phyloP scores from a whole-genome alignment of 2,888 invertebrate species.

The Scaptomyza cyrtandrae region DNA sequence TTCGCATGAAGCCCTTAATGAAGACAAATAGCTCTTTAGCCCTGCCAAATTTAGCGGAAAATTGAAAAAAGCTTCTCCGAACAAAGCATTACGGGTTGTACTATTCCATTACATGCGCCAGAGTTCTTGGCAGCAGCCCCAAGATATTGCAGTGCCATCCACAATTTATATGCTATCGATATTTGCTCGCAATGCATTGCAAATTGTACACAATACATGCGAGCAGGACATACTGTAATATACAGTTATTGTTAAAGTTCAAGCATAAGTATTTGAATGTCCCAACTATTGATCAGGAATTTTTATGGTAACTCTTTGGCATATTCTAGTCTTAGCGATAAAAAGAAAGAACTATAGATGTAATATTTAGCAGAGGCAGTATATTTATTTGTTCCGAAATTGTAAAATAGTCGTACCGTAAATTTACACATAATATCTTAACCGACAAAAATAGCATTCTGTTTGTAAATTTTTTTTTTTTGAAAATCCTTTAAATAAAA shows the following conservation, averaged over 20 bases:
- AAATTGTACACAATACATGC: slow-evolving; percentile 31
- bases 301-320: slow-evolving; percentile 1
- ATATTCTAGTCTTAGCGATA: no score
- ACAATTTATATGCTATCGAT: slow-evolving; percentile 72
- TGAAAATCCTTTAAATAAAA: neutral
- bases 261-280: slow-evolving; percentile 8
- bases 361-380: neutral
- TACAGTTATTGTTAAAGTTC: slow-evolving; percentile 35
- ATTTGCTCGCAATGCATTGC: slow-evolving; percentile 55
- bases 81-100: slow-evolving; percentile 18
- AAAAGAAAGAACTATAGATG: neutral
- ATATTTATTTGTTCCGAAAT: neutral
- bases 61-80: slow-evolving; percentile 81
- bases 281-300: neutral
- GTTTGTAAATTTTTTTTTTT: neutral
- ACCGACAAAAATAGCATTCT: neutral
- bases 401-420: neutral
- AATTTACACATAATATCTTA: neutral
- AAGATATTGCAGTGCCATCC: slow-evolving; percentile 67
- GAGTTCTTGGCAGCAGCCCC: slow-evolving; percentile 62
- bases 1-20: slow-evolving; percentile 72
- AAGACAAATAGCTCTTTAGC: slow-evolving; percentile 82
- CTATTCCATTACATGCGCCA: slow-evolving; percentile 40
- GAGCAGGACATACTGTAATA: slow-evolving; percentile 23
- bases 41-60: slow-evolving; percentile 83